Conservation (phyloP, 2,888 invertebrate genomes). For the Synanthedon tipuliformis region DNA sequence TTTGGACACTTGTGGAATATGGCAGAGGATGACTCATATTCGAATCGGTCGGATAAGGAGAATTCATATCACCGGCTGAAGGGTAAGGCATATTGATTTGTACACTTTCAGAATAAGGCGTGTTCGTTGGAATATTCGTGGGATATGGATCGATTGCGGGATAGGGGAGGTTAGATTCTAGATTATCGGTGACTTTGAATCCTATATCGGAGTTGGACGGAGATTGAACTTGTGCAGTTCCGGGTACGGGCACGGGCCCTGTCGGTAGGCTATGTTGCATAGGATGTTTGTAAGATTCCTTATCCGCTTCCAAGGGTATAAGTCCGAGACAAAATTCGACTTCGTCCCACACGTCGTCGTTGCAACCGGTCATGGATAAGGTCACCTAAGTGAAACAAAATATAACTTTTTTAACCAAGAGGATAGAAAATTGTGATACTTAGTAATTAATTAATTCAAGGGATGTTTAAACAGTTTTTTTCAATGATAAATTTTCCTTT, state of each 20-base stretch:
- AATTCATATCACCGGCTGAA: not conserved
- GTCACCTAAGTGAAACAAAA: conserved; percentile 23
- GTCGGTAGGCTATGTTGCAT: conserved; percentile 28
- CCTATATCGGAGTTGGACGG: not conserved
- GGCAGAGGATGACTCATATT: not conserved
- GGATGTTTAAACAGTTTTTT: too few relatives aligned
- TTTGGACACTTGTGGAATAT: not conserved
- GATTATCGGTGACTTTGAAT: not conserved
- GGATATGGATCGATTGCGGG: not conserved
- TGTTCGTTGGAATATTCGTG: not conserved
- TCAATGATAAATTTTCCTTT: too few relatives aligned
- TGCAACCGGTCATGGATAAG: conserved; percentile 41
- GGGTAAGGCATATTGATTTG: not conserved
- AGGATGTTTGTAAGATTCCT: conserved; percentile 27
- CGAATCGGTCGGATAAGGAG: not conserved
- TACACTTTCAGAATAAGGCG: conserved; percentile 1
- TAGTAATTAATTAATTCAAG: too few relatives aligned
- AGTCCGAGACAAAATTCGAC: conserved; percentile 38
- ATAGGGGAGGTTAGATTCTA: not conserved
- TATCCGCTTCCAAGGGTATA: conserved; percentile 22
- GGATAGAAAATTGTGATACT: too few relatives aligned
- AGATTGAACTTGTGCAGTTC: not conserved
- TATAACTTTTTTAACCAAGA: too few relatives aligned
- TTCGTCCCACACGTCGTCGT: conserved; percentile 34
- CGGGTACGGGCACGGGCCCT: conserved; percentile 22